Percentiles rank a stretch among this genome's conserved stretches.
Conservation (phyloP, 2,113 vertebrate species). For the Dendrocopos noguchii region DNA sequence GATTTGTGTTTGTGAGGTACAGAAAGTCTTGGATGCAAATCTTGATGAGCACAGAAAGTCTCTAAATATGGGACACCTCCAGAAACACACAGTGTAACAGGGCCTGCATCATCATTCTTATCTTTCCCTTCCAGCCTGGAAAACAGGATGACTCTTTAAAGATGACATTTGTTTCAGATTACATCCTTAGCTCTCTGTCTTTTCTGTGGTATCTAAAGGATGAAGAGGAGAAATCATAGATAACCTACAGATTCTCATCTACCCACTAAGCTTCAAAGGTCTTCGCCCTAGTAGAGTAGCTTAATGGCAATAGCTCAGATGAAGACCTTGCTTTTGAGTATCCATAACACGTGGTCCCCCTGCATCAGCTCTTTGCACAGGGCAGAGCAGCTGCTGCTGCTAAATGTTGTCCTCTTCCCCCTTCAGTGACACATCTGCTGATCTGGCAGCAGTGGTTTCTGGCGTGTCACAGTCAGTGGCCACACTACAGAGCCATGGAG, state of each 20-base stretch:
- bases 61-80: not conserved
- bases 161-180: not conserved
- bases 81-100: not conserved
- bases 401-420: not conserved
- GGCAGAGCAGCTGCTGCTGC: not conserved
- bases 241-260: not conserved
- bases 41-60: not conserved
- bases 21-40: not conserved
- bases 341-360: not conserved
- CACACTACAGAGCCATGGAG: rapidly evolving
- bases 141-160: not conserved
- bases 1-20: not conserved
- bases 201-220: not conserved
- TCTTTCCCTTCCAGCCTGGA: not conserved
- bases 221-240: not conserved
- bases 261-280: not conserved
- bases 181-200: not conserved
- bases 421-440: not conserved
- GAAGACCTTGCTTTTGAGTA: not conserved
- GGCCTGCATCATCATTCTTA: not conserved
- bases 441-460: not conserved
- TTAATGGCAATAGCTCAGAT: not conserved
- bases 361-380: not conserved
- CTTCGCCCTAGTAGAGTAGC: not conserved
- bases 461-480: rapidly evolving